Evolutionary conservation across 2,113 vertebrate species (phyloP).

Genomic region (Hoplias malabaricus): DNA sequence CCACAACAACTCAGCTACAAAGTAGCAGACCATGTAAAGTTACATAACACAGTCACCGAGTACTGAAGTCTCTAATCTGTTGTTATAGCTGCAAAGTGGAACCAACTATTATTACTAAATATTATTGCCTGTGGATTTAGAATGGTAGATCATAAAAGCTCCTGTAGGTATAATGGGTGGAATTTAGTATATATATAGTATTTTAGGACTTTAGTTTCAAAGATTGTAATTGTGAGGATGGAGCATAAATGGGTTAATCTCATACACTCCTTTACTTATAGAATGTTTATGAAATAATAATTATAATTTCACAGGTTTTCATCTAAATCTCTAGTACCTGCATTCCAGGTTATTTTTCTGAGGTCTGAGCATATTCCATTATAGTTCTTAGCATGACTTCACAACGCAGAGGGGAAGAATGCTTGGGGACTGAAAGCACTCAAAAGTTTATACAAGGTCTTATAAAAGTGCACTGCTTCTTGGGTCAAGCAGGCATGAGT

Average conservation of each 20-base stretch:
- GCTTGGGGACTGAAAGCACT: background rate
- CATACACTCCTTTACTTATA: background rate
- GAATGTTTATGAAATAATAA: constrained; percentile 6
- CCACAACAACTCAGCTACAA: no score
- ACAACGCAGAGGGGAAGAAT: background rate
- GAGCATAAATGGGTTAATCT: background rate
- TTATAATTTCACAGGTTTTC: background rate
- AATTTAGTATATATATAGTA: no score
- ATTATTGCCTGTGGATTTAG: no score
- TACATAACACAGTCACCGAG: no score
- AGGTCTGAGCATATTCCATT: constrained; percentile 2
- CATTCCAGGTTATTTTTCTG: background rate
- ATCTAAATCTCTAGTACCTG: background rate
- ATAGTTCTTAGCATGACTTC: background rate
- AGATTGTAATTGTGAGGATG: no score
- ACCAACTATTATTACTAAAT: no score
- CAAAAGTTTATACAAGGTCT: background rate
- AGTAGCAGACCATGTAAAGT: no score
- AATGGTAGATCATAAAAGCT: no score
- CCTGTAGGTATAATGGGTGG: no score
- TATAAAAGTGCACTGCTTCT: background rate
- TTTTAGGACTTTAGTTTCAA: no score
- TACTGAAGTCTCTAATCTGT: no score
- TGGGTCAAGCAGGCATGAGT: background rate
- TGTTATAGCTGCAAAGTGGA: no score